Evolutionary conservation across 2,888 invertebrate genomes (phyloP), one percentile per base, ranked within the genome.

Genomic region (Drosophila kanekoi): DNA sequence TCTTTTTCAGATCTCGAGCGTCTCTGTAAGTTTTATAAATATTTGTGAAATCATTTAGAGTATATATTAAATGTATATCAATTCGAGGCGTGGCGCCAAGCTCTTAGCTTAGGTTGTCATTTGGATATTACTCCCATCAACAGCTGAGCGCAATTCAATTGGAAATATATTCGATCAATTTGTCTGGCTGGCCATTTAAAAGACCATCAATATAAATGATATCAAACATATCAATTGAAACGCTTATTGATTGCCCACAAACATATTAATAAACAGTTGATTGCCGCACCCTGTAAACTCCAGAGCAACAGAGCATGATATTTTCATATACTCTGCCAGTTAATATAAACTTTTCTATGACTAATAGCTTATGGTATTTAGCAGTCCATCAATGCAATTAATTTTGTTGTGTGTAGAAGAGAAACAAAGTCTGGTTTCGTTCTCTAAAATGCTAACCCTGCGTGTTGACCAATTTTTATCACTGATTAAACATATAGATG

Each of bases 161-260:
- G 18, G 6, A 11, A 40, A n/a, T 45, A 18, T n/a, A 20, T 38
- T 40, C 14, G 11, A 67, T 47, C 16, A 52, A 58, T 45, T 67
- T 49, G 58, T 45, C 40, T 45, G 35, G 67, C 57, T 32, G 37
- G 23, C 9, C 38, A 41, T 37, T 58, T 47, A 23, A 60, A 48
- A 47, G 51, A 14, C 41, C 53, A 77, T 65, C 49, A 72, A 77
- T 62, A 62, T 40, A 62, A 77, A 66, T 77, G 40, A 65, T 61
- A 61, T 52, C 20, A 54, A 45, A 52, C 56, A 53, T 51, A 57
- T 54, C 77, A 77, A 75, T 75, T 77, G 67, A 77, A 63, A 41
- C 44, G 53, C 44, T 48, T 67, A 62, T 77, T 72, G 73, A 72
- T 57, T 49, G 73, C 20, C 38, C 20, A 11, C 38, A 62, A 14